phyloP scores from a whole-genome alignment of 1,140 invertebrate species.

The Nautilus pompilius region DNA sequence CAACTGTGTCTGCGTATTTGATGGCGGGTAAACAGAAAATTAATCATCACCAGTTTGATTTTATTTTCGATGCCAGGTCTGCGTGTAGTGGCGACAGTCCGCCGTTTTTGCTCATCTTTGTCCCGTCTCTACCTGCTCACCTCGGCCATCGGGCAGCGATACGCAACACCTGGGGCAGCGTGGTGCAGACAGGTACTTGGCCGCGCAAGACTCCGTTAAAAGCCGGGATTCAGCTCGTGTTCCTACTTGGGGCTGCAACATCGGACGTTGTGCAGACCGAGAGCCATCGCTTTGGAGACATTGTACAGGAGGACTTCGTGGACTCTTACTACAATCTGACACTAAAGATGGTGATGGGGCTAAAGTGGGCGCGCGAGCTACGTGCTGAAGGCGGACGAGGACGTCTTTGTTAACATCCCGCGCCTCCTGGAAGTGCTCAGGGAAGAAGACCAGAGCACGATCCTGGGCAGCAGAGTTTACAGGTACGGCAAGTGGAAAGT shows the following conservation, averaged over 20 bases:
- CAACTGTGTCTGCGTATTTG: no score
- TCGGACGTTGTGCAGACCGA: no score
- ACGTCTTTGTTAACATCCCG: constrained; percentile 75
- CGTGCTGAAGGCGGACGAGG: constrained; percentile 85
- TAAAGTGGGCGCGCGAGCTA: constrained; percentile 74
- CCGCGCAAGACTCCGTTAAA: neutral
- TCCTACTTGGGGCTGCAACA: neutral
- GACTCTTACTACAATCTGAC: constrained; percentile 41
- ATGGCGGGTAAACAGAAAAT: no score
- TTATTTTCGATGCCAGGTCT: neutral
- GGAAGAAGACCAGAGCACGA: neutral
- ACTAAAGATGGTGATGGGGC: constrained; percentile 71
- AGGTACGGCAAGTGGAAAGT: constrained; percentile 11
- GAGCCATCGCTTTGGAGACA: constrained; percentile 21
- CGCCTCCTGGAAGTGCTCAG: constrained; percentile 10
- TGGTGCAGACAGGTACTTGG: neutral
- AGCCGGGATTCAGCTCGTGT: neutral
- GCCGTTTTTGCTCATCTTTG: neutral
- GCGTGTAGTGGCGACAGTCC: neutral
- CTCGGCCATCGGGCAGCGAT: neutral
- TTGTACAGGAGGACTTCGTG: constrained; percentile 36
- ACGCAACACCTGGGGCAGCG: neutral
- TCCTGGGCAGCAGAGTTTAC: constrained; percentile 8
- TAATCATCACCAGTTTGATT: neutral
- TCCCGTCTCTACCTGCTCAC: neutral